phyloP scores from a whole-genome alignment of 1,140 invertebrate species.

The Dinoponera quadriceps region DNA sequence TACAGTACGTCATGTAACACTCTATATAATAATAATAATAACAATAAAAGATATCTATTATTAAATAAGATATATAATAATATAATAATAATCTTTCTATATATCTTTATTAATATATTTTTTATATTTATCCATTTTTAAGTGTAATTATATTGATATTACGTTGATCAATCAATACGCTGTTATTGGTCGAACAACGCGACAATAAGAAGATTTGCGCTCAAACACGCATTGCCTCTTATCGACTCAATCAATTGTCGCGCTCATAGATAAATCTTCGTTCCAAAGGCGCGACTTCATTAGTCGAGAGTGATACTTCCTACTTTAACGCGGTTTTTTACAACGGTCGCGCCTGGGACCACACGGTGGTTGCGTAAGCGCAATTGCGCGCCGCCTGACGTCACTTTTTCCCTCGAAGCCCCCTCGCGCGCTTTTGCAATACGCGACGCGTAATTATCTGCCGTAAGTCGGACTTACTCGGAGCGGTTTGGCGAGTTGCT shows the following conservation, averaged over 20 bases:
- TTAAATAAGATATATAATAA: no score
- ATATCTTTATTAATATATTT: no score
- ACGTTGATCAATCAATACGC: no score
- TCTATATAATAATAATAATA: no score
- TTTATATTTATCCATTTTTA: no score
- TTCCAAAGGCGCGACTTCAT: background rate
- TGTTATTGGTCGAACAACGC: no score
- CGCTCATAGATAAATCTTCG: background rate
- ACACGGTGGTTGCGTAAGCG: background rate
- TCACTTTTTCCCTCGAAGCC: background rate
- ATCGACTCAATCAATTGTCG: background rate
- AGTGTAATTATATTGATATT: no score
- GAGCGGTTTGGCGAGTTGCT: constrained; percentile 96
- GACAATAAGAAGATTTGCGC: no score
- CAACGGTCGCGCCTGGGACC: background rate
- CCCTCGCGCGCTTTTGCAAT: background rate
- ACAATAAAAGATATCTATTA: no score
- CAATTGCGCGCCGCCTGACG: constrained; percentile 9
- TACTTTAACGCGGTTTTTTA: background rate
- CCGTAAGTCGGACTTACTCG: constrained; percentile 84
- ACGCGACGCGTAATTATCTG: constrained; percentile 24
- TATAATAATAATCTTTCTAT: no score
- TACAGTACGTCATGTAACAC: no score
- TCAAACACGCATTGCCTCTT: no score
- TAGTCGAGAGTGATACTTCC: background rate